These are phyloP conservation scores for Oryzias curvinotus DNA, from an alignment of 2,113 vertebrate species.

Conservation along the genomic window DNA sequence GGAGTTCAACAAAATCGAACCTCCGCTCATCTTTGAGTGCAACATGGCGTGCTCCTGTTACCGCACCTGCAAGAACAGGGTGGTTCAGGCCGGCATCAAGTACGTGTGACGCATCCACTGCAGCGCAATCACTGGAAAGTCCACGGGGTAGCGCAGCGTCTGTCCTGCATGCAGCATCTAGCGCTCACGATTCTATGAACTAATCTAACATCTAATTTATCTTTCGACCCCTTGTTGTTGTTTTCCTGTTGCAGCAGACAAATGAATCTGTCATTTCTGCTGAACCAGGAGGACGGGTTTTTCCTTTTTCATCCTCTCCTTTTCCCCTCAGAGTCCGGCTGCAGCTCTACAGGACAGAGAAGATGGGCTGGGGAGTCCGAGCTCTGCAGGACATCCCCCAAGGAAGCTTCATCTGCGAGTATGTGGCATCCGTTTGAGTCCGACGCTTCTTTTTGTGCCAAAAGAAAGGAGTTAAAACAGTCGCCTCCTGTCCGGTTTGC, in stretches of 20 bases:
- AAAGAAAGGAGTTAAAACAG: background rate
- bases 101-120: slow-evolving; percentile 38
- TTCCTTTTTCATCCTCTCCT: background rate
- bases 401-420: slow-evolving; percentile 96
- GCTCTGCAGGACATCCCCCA: slow-evolving; percentile 90
- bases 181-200: too few species aligned
- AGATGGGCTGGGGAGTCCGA: slow-evolving; percentile 93
- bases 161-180: too few species aligned
- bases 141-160: too few species aligned
- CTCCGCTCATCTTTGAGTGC: slow-evolving; percentile 91
- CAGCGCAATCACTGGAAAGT: background rate
- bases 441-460: background rate
- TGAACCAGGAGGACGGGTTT: background rate
- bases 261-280: too few species aligned
- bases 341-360: slow-evolving; percentile 91
- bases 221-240: too few species aligned
- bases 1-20: slow-evolving; percentile 95
- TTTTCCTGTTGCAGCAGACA: too few species aligned
- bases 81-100: slow-evolving; percentile 93
- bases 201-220: too few species aligned
- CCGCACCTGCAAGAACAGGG: slow-evolving; percentile 89
- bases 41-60: slow-evolving; percentile 92
- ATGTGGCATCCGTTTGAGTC: slow-evolving; percentile 29
- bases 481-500: background rate
- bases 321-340: slow-evolving; percentile 81